phyloP scores from a whole-genome alignment of 2,113 vertebrate genomes.

The zebrafish (Danio rerio) region GRCz12tu NC_133196.1:18652501-18653000 shows the following conservation, averaged over 20 bases:
- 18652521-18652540: not conserved
- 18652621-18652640: not conserved
- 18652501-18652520: not conserved
- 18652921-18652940: constrained; percentile 52
- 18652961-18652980: constrained; percentile 74
- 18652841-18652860: constrained; percentile 49
- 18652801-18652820: constrained; percentile 29
- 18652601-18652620: not conserved
- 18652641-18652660: not conserved
- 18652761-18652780: constrained; percentile 51
- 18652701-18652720: constrained; percentile 48
- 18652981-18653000: constrained; percentile 78
- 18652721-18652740: constrained; percentile 1
- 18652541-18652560: not conserved
- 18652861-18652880: not conserved
- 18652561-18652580: not conserved
- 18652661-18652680: not conserved
- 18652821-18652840: constrained; percentile 18
- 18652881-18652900: constrained; percentile 49
- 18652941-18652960: constrained; percentile 53
- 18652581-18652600: not conserved
- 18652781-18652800: constrained; percentile 32
- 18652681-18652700: not conserved
- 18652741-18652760: not conserved
- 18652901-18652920: constrained; percentile 44